Base-by-base conservation (phyloP, 1,140 invertebrate species). In the Melitaea cinxia region DNA sequence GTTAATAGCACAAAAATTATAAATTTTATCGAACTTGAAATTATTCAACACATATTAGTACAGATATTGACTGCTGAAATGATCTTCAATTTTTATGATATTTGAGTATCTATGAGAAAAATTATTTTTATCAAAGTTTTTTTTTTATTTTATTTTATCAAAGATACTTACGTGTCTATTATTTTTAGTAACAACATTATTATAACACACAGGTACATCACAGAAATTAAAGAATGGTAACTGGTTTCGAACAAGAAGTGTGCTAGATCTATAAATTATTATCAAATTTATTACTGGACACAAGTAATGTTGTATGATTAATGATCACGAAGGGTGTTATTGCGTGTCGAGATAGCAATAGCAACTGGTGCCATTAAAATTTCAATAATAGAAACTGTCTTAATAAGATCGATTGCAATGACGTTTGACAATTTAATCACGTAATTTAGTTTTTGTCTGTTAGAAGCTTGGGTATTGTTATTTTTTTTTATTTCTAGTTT, bases 241-340 rank as follows among this genome's bases (percentile, higher is more conserved):
- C 23, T 42, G 24, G 54, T 42, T 56, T 24, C 1, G 33, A 42
- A 35, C 50, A 63, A 49, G 33, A 64, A 61, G 33, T 56, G 6
- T 24, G 30, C 26, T 56, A 56, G 28, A 63, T 60, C 54, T 68
- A 62, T 65, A 63, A 71, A 69, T 72, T 75, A 76, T 71, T 68
- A 74, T 73, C 63, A 70, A 77, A 69, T 65, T 77, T 68, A 77
- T 71, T 72, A 74, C 73, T 75, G 54, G 68, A 70, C 70, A 49
- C 61, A 67, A 75, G 70, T 76, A 65, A 70, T 73, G 72, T 64
- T 15, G 9, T 71, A 72, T 82, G 80, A 82, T 82, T 82, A 78
- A 82, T 76, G 77, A 75, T 10, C 9, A 9, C 0, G 9, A 12
- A 68, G 45, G 52, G 9, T 21, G 7, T 17, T 52, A 80, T 77